phyloP scores from a whole-genome alignment of 2,888 invertebrate genomes.

The Carterocephalus palaemon region DNA sequence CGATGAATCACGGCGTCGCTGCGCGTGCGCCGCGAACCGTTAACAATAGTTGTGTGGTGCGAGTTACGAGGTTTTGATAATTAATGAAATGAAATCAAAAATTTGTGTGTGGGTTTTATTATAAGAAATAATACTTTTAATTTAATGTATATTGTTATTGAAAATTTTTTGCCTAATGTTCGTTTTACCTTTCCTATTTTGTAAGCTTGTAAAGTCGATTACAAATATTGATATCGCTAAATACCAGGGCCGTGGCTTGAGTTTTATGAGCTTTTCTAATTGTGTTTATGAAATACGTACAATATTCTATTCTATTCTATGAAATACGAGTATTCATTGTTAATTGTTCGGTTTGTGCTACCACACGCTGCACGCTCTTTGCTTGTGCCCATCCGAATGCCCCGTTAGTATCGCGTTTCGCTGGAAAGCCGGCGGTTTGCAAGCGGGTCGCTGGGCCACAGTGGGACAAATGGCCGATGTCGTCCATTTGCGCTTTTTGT shows the following conservation, averaged over 20 bases:
- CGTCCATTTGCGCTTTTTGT: constrained; percentile 17
- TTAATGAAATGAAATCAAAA: too few relatives aligned
- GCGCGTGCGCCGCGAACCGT: constrained; percentile 39
- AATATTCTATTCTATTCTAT: too few relatives aligned
- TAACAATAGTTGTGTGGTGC: constrained; percentile 29
- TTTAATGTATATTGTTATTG: too few relatives aligned
- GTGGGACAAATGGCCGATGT: constrained; percentile 26
- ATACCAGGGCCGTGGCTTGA: too few relatives aligned
- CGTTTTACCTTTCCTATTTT: not conserved
- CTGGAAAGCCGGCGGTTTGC: constrained; percentile 38
- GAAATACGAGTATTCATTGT: too few relatives aligned
- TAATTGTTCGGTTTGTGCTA: too few relatives aligned
- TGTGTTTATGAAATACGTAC: too few relatives aligned
- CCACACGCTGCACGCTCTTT: constrained; percentile 21
- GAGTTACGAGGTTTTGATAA: constrained; percentile 27
- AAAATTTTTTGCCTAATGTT: not conserved
- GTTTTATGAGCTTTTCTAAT: too few relatives aligned
- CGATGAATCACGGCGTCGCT: constrained; percentile 28
- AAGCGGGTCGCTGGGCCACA: constrained; percentile 43
- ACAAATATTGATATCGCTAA: too few relatives aligned
- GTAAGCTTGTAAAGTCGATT: too few relatives aligned
- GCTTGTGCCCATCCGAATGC: constrained; percentile 23
- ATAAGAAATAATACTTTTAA: too few relatives aligned
- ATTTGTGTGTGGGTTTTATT: too few relatives aligned
- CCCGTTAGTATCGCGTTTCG: constrained; percentile 47